Evolutionary conservation across 2,888 invertebrate genomes (phyloP), one percentile per base, ranked within the genome.

Genomic region (Synergus gifuensis): DNA sequence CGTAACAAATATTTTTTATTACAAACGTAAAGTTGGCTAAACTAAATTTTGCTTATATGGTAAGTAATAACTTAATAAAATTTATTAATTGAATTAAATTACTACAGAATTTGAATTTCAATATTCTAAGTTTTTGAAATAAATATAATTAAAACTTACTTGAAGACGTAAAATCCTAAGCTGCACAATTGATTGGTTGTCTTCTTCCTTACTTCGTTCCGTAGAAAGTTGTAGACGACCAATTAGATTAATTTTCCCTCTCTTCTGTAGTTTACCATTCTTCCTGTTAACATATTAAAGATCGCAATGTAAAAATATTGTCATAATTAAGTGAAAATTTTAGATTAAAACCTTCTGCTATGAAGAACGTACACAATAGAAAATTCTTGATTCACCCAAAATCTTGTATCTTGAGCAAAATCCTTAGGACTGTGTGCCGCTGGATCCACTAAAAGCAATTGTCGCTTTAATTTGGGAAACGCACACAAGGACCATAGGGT

Each of bases 371-470:
- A 95, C 94, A 95, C 93, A 80, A 95, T 94, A 64, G 98, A 96
- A 94, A 99, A 99, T 87, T 99, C 98, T 92, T 99, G 98, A 93
- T 99, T 99, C 16, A 99, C 96, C 97, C 98, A 98, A 93, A 99
- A 99, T 83, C 95, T 94, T 3, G 98, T 98, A 88, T 97, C 95
- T 92, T 99, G 98, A 36, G 95, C 95, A 93, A 99, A 98, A 91
- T 99, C 99, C 93, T 98, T 98, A 8, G 98, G 96, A 85, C 97
- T 96, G 87, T 94, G 95, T n/a, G 95, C 97, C 81, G 94, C 93
- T 0, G 98, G 97, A 79, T 95, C 95, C 92, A 97, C 97, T 81
- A 96, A 93, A 76, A 99, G 92, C 62, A 99, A 94, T 93, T 99
- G 99, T 76, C 97, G 94, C 92, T 98, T 98, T 79, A 99, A 94